Evolutionary conservation across 2,113 vertebrate species (phyloP).

Genomic region (Coreoperca whiteheadi): DNA sequence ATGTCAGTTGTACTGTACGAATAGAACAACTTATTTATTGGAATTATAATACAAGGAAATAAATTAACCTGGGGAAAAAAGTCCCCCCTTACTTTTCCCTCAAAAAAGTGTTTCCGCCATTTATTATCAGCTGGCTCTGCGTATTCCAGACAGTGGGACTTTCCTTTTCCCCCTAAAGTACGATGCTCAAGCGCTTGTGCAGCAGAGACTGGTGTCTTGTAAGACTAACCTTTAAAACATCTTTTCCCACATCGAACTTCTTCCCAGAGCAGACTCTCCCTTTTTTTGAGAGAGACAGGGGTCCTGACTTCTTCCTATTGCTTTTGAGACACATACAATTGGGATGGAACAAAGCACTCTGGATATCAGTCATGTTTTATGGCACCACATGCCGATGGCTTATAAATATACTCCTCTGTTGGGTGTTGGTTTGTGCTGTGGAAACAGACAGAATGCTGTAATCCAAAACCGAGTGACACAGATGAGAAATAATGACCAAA

Average conservation of each 20-base stretch:
- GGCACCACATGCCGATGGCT: conserved; percentile 76
- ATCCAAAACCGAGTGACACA: conserved; percentile 41
- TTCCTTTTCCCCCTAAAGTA: conserved; percentile 35
- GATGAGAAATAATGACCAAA: conserved; percentile 3
- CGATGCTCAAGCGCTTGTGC: conserved; percentile 48
- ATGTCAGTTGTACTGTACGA: conserved; percentile 81
- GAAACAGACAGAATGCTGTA: conserved; percentile 28
- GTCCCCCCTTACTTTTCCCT: conserved; percentile 12
- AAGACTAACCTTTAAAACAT: conserved; percentile 20
- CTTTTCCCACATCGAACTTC: conserved; percentile 21
- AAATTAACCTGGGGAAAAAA: conserved; percentile 76
- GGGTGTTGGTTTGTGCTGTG: conserved; percentile 54
- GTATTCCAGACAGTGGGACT: conserved; percentile 53
- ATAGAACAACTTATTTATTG: conserved; percentile 82
- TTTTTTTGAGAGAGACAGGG: conserved; percentile 21
- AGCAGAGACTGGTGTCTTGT: conserved; percentile 29
- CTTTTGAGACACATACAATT: conserved; percentile 71
- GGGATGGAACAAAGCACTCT: conserved; percentile 67
- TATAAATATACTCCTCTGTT: conserved; percentile 65
- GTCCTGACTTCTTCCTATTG: conserved; percentile 73
- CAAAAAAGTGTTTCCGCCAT: conserved; percentile 55
- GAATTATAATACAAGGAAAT: conserved; percentile 86
- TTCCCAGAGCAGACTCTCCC: conserved; percentile 26
- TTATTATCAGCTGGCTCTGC: conserved; percentile 46
- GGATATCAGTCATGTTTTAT: conserved; percentile 57